Conservation (phyloP, 2,113 vertebrate species). For the Psephotus haematonotus region DNA sequence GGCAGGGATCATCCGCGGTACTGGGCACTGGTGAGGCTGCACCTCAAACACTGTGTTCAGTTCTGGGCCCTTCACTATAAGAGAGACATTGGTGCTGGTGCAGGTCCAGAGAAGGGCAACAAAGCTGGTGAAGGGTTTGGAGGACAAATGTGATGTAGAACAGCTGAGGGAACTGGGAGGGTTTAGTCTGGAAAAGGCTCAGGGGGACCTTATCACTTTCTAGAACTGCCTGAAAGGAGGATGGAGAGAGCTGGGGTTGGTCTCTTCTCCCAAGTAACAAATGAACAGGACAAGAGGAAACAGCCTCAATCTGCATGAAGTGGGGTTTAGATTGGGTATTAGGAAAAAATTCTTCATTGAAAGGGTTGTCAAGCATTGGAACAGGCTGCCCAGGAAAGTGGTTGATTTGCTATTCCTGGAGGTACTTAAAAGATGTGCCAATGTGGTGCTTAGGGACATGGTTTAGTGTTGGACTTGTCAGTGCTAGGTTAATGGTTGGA, state of each 20-base stretch:
- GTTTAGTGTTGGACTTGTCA: neutral
- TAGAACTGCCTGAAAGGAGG: neutral
- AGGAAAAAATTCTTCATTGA: neutral
- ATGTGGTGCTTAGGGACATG: neutral
- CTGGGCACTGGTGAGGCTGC: neutral
- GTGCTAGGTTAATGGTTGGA: neutral
- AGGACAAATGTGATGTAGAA: neutral
- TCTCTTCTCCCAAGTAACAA: neutral
- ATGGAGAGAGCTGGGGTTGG: rapidly evolving
- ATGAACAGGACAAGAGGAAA: neutral
- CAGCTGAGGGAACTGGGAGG: neutral
- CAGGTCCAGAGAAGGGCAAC: neutral
- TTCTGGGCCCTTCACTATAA: neutral
- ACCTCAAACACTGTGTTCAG: neutral
- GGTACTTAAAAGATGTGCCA: neutral
- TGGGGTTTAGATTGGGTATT: neutral
- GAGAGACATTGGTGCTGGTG: neutral
- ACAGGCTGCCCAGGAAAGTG: neutral
- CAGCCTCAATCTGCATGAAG: neutral
- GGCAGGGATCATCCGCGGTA: neutral
- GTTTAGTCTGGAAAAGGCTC: neutral
- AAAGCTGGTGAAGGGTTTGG: neutral
- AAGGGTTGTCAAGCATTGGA: neutral
- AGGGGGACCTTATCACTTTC: neutral
- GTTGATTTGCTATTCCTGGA: neutral